Evolutionary conservation across 2,113 vertebrate species (phyloP).

Genomic region (Noturus placidus): DNA sequence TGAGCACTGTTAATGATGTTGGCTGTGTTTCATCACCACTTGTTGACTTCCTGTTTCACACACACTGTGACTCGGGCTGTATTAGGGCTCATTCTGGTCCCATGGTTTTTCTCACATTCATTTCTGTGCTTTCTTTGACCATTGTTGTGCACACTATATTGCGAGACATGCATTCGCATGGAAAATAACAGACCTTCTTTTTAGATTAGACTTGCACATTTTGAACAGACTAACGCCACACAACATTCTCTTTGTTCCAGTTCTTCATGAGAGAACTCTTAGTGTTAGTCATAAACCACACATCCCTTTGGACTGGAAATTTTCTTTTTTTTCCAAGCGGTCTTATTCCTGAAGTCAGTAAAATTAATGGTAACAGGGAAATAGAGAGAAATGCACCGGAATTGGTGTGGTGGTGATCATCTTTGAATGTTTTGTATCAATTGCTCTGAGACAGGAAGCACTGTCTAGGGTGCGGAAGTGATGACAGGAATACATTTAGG

Average conservation of each 20-base stretch:
- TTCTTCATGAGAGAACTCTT: not conserved
- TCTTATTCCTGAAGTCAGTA: not conserved
- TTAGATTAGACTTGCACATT: not conserved
- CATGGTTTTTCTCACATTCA: not conserved
- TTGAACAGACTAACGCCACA: not conserved
- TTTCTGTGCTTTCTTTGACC: not conserved
- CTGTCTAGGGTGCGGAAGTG: not conserved
- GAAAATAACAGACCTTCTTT: conserved; percentile 13
- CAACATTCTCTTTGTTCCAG: conserved; percentile 21
- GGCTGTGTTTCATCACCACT: not conserved
- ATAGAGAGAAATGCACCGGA: not conserved
- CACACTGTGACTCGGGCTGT: not conserved
- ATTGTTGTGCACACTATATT: not conserved
- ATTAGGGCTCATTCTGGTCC: not conserved
- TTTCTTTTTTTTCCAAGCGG: conserved; percentile 12
- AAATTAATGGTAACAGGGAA: not conserved
- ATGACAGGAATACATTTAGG: not conserved
- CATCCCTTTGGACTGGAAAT: not conserved
- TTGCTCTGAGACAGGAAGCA: conserved; percentile 6
- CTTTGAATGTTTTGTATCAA: not conserved
- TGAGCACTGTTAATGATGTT: not conserved
- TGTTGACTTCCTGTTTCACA: conserved; percentile 8
- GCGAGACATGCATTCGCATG: not conserved
- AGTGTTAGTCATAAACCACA: not conserved
- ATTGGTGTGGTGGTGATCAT: not conserved